phyloP scores from a whole-genome alignment of 2,113 vertebrate species.

The Malurus melanocephalus region DNA sequence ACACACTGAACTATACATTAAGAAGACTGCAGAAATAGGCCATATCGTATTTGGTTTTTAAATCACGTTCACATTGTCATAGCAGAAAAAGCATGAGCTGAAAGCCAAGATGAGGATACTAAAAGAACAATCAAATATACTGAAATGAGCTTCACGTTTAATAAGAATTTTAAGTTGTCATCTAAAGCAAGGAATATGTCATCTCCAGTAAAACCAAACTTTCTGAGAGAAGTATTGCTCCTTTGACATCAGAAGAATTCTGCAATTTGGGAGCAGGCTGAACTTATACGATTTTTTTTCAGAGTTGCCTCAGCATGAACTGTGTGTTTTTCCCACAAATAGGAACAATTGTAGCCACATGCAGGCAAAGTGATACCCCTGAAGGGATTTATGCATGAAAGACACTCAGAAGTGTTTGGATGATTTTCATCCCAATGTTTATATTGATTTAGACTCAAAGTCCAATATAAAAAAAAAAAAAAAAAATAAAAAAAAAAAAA shows the following conservation, averaged over 20 bases:
- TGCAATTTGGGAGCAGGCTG: neutral
- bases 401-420: neutral
- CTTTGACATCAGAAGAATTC: neutral
- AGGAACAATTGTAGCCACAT: neutral
- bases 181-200: neutral
- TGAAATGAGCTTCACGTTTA: neutral
- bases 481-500: neutral
- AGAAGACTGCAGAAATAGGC: neutral
- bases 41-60: neutral
- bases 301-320: neutral
- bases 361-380: neutral
- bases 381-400: neutral
- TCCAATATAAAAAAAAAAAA: neutral
- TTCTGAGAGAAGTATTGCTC: neutral
- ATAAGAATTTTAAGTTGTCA: neutral
- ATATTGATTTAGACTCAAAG: neutral
- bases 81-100: neutral
- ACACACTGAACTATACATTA: neutral
- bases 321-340: conserved; percentile 6
- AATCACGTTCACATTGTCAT: neutral
- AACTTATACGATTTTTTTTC: neutral
- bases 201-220: neutral
- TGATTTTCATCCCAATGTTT: neutral
- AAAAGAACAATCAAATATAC: neutral
- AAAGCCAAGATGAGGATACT: neutral